These are phyloP conservation scores for Stenchaetothrips biformis DNA, from an alignment of 2,888 invertebrate species.

Conservation along the genomic window DNA sequence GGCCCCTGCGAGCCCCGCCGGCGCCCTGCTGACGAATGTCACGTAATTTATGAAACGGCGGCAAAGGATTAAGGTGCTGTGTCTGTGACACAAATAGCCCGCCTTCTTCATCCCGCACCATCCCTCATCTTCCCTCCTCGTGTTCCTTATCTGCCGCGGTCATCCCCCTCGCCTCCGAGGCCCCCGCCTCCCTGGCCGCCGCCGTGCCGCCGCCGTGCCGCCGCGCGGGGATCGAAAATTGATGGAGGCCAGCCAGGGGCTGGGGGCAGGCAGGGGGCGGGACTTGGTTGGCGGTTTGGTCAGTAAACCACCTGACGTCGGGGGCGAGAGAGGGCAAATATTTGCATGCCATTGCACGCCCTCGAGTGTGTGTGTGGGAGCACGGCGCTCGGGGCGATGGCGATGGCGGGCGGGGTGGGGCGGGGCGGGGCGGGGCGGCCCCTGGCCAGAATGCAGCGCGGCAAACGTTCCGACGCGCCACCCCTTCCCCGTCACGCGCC, in stretches of 20 bases:
- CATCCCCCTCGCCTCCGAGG: neutral
- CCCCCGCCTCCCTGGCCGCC: neutral
- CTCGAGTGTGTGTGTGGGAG: neutral
- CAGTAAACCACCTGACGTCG: neutral
- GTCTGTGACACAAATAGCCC: neutral
- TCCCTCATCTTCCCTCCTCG: neutral
- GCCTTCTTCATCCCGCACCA: neutral
- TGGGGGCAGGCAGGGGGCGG: neutral
- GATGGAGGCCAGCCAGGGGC: neutral
- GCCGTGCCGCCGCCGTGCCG: neutral
- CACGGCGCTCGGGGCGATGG: neutral
- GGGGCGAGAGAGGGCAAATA: neutral
- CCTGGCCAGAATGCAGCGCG: too few relatives aligned
- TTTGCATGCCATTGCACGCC: constrained; percentile 1
- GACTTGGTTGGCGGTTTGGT: neutral
- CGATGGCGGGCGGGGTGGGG: too few relatives aligned
- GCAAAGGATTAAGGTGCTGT: neutral
- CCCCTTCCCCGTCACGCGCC: neutral
- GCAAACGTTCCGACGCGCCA: too few relatives aligned
- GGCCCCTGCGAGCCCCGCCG: neutral
- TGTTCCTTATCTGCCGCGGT: neutral
- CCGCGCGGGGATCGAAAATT: neutral
- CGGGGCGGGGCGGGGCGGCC: neutral
- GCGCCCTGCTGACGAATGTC: neutral
- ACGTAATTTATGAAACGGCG: neutral